Evolutionary conservation across 1,140 invertebrate species (phyloP).

Genomic region (Bemisia tabaci): DNA sequence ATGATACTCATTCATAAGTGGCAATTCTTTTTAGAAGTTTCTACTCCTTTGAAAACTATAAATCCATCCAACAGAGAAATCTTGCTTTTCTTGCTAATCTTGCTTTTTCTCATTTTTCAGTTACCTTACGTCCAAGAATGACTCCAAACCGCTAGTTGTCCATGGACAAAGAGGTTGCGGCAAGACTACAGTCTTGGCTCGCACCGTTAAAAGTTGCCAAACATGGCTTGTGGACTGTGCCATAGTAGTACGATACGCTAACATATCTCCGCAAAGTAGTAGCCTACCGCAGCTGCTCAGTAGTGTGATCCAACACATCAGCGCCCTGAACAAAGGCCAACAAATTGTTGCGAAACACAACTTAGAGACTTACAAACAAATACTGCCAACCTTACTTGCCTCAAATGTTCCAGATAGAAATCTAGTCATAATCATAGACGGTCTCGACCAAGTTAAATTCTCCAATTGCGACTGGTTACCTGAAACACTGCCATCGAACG

Average conservation of each 20-base stretch:
- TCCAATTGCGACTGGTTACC: slow-evolving; percentile 47
- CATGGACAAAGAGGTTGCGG: slow-evolving; percentile 64
- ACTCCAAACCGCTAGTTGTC: slow-evolving; percentile 47
- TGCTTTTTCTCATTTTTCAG: slow-evolving; percentile 32
- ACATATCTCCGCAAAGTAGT: slow-evolving; percentile 48
- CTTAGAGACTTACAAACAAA: slow-evolving; percentile 35
- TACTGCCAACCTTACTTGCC: slow-evolving; percentile 36
- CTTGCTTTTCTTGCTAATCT: too few relatives aligned
- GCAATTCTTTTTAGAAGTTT: too few relatives aligned
- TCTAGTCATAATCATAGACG: slow-evolving; percentile 54
- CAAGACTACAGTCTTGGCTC: slow-evolving; percentile 60
- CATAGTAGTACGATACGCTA: slow-evolving; percentile 44
- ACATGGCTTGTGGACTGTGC: slow-evolving; percentile 45
- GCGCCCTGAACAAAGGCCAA: slow-evolving; percentile 42
- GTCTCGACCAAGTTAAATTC: slow-evolving; percentile 45
- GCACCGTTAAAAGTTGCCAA: slow-evolving; percentile 47
- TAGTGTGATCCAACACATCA: slow-evolving; percentile 51
- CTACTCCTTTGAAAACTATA: too few relatives aligned
- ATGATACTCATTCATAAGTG: too few relatives aligned
- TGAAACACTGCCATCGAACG: slow-evolving; percentile 44
- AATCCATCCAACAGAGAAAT: too few relatives aligned
- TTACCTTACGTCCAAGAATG: slow-evolving; percentile 48
- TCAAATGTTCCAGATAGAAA: slow-evolving; percentile 39
- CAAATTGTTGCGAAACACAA: slow-evolving; percentile 37
- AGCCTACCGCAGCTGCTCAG: slow-evolving; percentile 47